These are phyloP conservation scores for Brenthis daphne DNA, from an alignment of 2,888 invertebrate genomes.

Conservation along the genomic window DNA sequence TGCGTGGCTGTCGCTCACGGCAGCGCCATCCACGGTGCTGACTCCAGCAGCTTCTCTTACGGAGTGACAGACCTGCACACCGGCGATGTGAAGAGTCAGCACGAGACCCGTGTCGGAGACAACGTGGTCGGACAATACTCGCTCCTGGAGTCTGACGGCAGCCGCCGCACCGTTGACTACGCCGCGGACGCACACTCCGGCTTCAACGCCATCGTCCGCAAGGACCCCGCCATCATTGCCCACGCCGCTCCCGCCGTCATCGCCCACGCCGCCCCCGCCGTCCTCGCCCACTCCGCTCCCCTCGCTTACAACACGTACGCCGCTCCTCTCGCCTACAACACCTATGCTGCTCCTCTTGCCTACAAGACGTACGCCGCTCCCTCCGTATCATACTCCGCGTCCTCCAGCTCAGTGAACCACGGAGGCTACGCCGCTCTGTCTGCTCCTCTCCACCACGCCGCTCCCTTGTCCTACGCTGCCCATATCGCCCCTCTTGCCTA, in stretches of 20 bases:
- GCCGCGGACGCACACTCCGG: slow-evolving; percentile 74
- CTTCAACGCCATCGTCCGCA: slow-evolving; percentile 80
- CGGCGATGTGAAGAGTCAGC: slow-evolving; percentile 77
- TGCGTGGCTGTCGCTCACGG: slow-evolving; percentile 52
- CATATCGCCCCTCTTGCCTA: slow-evolving; percentile 44
- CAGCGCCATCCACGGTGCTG: slow-evolving; percentile 58
- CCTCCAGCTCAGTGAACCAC: slow-evolving; percentile 48
- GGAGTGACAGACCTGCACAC: slow-evolving; percentile 77
- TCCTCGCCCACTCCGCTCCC: slow-evolving; percentile 40
- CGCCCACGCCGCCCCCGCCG: slow-evolving; percentile 45
- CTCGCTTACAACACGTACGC: slow-evolving; percentile 40
- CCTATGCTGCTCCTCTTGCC: slow-evolving; percentile 29
- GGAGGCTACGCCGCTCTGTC: slow-evolving; percentile 36
- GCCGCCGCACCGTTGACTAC: slow-evolving; percentile 78
- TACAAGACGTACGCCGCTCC: slow-evolving; percentile 24
- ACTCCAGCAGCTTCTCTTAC: slow-evolving; percentile 72
- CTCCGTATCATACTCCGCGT: slow-evolving; percentile 45
- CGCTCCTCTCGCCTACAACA: slow-evolving; percentile 41
- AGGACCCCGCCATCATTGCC: slow-evolving; percentile 59
- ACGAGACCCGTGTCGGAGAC: slow-evolving; percentile 74
- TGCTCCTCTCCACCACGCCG: slow-evolving; percentile 26
- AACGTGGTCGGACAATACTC: slow-evolving; percentile 77
- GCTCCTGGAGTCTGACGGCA: slow-evolving; percentile 76
- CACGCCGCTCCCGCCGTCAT: slow-evolving; percentile 50
- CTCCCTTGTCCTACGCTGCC: slow-evolving; percentile 37